Conservation (phyloP, 2,888 invertebrate genomes). For the Chrysina gloriosa region DNA sequence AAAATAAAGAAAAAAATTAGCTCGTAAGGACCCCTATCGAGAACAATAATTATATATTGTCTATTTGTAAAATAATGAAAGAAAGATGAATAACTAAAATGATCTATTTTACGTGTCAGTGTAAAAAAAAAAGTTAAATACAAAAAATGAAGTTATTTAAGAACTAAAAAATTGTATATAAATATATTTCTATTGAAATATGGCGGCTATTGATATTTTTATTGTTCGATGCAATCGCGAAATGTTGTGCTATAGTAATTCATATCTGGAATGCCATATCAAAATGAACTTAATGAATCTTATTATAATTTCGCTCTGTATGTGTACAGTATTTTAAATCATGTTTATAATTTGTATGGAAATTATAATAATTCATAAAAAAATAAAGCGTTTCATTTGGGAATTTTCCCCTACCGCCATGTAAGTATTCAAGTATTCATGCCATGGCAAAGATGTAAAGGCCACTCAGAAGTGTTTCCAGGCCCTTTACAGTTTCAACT, state of each 20-base stretch:
- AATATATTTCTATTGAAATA: constrained; percentile 60
- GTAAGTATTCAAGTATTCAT: too few relatives aligned
- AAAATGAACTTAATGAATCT: constrained; percentile 57
- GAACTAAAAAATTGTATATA: constrained; percentile 50
- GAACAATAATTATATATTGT: constrained; percentile 49
- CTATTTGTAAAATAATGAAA: constrained; percentile 33
- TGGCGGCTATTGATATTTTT: constrained; percentile 63
- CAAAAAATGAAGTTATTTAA: constrained; percentile 36
- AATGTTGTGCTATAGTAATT: constrained; percentile 61
- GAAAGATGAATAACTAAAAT: constrained; percentile 23
- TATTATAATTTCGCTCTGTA: constrained; percentile 64
- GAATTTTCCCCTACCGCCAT: too few relatives aligned
- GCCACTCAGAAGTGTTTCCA: too few relatives aligned
- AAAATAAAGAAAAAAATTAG: constrained; percentile 32
- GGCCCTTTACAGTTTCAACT: too few relatives aligned
- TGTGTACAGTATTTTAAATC: constrained; percentile 84
- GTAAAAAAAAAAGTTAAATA: constrained; percentile 56
- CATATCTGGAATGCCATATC: constrained; percentile 63
- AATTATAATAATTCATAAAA: constrained; percentile 69
- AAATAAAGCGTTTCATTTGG: constrained; percentile 23
- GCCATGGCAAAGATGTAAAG: too few relatives aligned
- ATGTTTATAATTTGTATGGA: constrained; percentile 88
- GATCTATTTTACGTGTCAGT: constrained; percentile 60
- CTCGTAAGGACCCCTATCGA: constrained; percentile 46
- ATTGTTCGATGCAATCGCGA: constrained; percentile 52